Percentiles rank a stretch among this genome's conserved stretches.
Conservation (phyloP, 2,113 vertebrate species). For the Labeo catla region DNA sequence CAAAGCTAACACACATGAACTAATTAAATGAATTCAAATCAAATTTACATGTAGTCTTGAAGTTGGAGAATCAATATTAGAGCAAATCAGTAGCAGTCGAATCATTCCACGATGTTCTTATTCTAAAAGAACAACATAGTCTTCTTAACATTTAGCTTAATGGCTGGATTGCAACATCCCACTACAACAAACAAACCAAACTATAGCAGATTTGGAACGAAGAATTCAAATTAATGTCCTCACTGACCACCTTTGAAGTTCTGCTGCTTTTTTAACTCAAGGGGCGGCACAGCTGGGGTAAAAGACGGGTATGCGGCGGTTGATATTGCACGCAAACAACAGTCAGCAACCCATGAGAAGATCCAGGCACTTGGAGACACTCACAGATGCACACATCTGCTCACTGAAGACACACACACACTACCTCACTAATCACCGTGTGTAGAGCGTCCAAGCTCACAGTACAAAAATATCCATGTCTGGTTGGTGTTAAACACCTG, state of each 20-base stretch:
- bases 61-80: background rate
- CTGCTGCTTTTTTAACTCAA: slow-evolving; percentile 10
- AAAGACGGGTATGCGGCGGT: background rate
- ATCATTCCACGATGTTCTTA: background rate
- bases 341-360: slow-evolving; percentile 12
- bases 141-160: background rate
- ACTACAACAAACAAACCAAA: background rate
- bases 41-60: background rate
- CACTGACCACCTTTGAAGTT: slow-evolving; percentile 23
- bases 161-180: background rate
- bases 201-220: background rate
- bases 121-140: background rate
- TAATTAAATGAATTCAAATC: background rate
- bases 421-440: background rate
- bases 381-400: slow-evolving; percentile 41
- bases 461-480: slow-evolving; percentile 15
- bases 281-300: slow-evolving; percentile 21
- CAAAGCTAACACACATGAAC: background rate
- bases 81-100: background rate
- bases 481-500: slow-evolving; percentile 33
- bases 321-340: slow-evolving; percentile 29
- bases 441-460: background rate
- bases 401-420: background rate
- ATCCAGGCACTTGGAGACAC: slow-evolving; percentile 11
- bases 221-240: background rate